Evolutionary conservation across 2,113 vertebrate species (phyloP).

Genomic region (Hyla sarda): DNA sequence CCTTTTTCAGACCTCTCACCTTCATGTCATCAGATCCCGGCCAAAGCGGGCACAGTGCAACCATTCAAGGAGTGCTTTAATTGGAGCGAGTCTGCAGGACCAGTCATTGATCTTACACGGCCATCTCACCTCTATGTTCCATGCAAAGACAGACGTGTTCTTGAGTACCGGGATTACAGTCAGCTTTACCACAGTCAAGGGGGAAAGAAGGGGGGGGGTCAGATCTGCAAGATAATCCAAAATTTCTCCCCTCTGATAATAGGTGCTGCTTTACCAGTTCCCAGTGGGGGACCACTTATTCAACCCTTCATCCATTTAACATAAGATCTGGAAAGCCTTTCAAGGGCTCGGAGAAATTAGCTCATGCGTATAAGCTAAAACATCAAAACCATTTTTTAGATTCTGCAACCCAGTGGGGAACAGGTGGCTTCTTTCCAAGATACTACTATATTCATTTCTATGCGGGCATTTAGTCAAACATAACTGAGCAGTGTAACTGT

Average conservation of each 20-base stretch:
- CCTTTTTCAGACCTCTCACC: constrained; percentile 32
- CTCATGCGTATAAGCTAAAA: not conserved
- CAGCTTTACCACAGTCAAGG: constrained; percentile 26
- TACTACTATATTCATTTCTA: constrained; percentile 66
- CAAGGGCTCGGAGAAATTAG: not conserved
- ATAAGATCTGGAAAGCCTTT: not conserved
- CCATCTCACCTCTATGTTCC: constrained; percentile 31
- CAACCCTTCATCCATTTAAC: not conserved
- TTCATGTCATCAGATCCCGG: constrained; percentile 31
- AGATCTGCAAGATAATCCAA: constrained; percentile 38
- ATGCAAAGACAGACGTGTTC: constrained; percentile 20
- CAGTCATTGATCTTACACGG: not conserved
- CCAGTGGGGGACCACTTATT: constrained; percentile 25
- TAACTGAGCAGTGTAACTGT: constrained; percentile 68
- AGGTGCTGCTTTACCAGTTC: constrained; percentile 27
- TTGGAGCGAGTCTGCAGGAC: constrained; percentile 16
- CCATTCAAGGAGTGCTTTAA: constrained; percentile 15
- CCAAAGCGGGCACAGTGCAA: constrained; percentile 9
- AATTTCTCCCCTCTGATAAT: constrained; percentile 23
- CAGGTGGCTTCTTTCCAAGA: constrained; percentile 66
- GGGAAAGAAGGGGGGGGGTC: not conserved
- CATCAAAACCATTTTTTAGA: not conserved
- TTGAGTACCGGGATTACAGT: constrained; percentile 20
- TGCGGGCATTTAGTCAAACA: constrained; percentile 71
- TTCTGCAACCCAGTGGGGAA: constrained; percentile 49